phyloP scores from a whole-genome alignment of 2,113 vertebrate genomes.

The Eubucco bourcierii region DNA sequence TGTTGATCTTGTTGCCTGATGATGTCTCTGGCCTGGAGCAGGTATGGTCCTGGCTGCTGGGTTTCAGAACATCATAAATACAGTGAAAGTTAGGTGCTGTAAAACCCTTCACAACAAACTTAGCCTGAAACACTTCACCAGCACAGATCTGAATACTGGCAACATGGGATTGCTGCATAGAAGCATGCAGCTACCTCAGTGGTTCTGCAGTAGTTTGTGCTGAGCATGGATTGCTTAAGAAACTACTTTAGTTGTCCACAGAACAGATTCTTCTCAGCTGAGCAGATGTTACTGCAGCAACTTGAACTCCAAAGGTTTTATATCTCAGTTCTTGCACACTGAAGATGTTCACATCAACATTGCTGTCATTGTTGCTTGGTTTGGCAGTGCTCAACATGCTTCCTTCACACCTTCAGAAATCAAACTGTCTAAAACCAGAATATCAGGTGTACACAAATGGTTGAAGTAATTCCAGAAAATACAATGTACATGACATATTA shows the following conservation, averaged over 20 bases:
- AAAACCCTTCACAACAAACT: not conserved
- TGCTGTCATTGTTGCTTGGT: not conserved
- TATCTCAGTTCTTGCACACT: not conserved
- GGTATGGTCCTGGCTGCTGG: not conserved
- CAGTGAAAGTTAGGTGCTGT: not conserved
- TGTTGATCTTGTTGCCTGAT: conserved; percentile 50
- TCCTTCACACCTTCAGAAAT: not conserved
- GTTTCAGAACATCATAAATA: not conserved
- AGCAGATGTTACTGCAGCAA: not conserved
- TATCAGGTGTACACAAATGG: not conserved
- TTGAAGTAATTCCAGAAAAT: not conserved
- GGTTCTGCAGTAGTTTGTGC: not conserved
- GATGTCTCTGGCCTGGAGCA: conserved; percentile 37
- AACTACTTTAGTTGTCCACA: not conserved
- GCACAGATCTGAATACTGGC: not conserved
- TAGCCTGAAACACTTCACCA: not conserved
- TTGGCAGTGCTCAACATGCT: not conserved
- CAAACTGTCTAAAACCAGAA: not conserved
- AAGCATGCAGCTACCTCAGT: not conserved
- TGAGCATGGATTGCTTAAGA: not conserved
- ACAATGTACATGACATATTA: not conserved
- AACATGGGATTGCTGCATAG: not conserved
- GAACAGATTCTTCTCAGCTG: not conserved
- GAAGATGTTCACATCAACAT: not conserved
- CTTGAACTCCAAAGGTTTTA: not conserved